These are phyloP conservation scores for Sylvia atricapilla DNA, from an alignment of 2,113 vertebrate species.

Conservation along the genomic window DNA sequence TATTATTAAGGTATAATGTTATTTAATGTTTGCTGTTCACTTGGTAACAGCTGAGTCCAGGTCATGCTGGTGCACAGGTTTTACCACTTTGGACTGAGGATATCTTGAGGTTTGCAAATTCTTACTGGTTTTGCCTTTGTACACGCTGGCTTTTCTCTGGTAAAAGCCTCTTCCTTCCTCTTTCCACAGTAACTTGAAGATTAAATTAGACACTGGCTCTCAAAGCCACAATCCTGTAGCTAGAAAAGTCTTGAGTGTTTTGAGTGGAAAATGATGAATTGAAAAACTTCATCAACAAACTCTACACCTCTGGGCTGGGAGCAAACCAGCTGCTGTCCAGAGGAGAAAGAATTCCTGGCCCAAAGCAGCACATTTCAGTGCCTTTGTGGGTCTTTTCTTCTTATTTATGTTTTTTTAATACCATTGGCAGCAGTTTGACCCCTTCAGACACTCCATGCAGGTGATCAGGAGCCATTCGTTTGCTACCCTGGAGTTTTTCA, in stretches of 20 bases:
- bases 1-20: background rate
- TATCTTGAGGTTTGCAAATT: background rate
- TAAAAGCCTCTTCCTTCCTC: constrained; percentile 47
- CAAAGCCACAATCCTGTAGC: background rate
- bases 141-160: background rate
- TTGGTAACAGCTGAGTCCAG: background rate
- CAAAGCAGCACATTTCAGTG: background rate
- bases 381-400: accelerated
- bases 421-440: background rate
- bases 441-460: background rate
- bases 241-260: background rate
- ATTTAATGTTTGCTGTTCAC: background rate
- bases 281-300: background rate
- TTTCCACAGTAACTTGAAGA: constrained; percentile 5
- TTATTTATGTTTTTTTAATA: no score
- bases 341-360: background rate
- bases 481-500: background rate
- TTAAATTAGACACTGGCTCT: background rate
- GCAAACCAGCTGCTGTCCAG: background rate
- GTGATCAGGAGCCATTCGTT: background rate
- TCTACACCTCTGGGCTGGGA: background rate
- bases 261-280: background rate
- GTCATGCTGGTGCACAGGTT: background rate
- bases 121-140: background rate
- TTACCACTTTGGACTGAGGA: background rate